phyloP scores from a whole-genome alignment of 2,888 invertebrate genomes.

The Melinaea marsaeus region DNA sequence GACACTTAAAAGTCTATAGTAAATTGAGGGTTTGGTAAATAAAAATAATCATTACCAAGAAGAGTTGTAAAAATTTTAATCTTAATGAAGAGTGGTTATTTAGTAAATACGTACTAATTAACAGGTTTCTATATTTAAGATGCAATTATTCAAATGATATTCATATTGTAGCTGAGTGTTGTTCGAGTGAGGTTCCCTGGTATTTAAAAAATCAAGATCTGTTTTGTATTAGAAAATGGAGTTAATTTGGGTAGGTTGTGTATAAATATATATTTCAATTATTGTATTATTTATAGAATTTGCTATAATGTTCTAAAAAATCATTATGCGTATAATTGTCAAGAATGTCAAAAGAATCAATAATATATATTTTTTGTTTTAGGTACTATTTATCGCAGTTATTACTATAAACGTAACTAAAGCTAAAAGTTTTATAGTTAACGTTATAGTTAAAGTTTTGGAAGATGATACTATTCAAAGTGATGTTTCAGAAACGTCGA shows the following conservation, averaged over 20 bases:
- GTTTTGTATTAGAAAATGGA: constrained; percentile 10
- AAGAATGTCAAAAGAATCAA: background rate
- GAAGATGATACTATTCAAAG: no score
- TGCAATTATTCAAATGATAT: no score
- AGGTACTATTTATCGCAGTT: constrained; percentile 12
- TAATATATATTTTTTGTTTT: constrained; percentile 3
- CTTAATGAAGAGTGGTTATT: no score
- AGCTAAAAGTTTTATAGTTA: constrained; percentile 1
- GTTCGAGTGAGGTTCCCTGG: constrained; percentile 3
- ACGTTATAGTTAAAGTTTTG: background rate
- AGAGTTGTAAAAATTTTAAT: no score
- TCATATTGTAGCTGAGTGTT: background rate
- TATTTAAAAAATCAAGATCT: background rate
- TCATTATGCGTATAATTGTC: background rate
- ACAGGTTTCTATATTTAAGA: no score
- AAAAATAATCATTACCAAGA: no score
- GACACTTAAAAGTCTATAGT: no score
- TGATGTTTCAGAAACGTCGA: background rate
- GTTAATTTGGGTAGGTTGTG: constrained; percentile 15
- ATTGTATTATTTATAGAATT: no score
- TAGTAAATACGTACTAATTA: no score
- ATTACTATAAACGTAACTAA: constrained; percentile 4
- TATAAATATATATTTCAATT: background rate
- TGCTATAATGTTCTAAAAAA: background rate
- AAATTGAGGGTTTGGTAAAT: no score